phyloP scores from a whole-genome alignment of 2,113 vertebrate species.

The Phrynosoma blainvillii region DNA sequence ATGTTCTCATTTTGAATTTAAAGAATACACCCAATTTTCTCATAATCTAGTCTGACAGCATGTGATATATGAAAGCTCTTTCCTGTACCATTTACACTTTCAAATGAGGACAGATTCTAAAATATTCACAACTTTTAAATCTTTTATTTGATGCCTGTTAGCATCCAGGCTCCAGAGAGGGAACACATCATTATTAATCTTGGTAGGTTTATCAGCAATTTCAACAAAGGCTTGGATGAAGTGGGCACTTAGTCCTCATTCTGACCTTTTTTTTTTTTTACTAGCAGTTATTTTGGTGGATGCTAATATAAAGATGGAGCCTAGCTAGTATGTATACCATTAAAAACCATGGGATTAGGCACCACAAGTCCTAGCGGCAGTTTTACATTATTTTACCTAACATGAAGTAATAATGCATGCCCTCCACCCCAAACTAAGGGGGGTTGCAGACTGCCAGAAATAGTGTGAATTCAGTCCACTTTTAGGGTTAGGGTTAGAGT shows the following conservation, averaged over 20 bases:
- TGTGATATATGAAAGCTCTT: not conserved
- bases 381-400: no score
- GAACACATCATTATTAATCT: not conserved
- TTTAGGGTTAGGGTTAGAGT: no score
- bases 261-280: not conserved
- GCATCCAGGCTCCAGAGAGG: not conserved
- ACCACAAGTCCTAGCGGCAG: no score
- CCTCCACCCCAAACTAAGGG: not conserved
- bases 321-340: not conserved
- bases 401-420: no score
- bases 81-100: conserved; percentile 24
- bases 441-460: no score
- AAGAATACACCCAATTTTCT: not conserved
- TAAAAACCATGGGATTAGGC: not conserved
- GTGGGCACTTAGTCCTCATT: not conserved
- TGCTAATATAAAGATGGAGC: not conserved
- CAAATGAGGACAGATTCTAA: conserved; percentile 20
- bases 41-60: conserved; percentile 22
- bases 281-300: not conserved
- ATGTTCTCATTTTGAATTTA: conserved; percentile 1
- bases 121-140: conserved; percentile 5
- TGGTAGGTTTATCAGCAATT: not conserved
- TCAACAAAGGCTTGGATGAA: not conserved
- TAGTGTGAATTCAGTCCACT: no score
- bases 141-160: conserved; percentile 1